Evolutionary conservation across 2,888 invertebrate genomes (phyloP).

Genomic region (Lasioglossum figueresi): DNA sequence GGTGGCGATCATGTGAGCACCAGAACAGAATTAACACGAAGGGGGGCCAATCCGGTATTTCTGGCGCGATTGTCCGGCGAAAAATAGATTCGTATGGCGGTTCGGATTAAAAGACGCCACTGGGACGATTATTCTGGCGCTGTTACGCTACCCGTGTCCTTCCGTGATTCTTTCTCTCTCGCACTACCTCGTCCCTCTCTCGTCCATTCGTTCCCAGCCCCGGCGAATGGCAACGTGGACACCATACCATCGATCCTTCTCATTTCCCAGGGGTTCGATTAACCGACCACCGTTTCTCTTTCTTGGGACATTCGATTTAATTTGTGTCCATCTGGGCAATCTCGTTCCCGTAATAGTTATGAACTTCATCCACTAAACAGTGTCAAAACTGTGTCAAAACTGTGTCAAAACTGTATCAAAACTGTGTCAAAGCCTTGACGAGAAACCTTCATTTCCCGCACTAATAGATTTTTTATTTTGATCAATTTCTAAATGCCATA

Average conservation of each 20-base stretch:
- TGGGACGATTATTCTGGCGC: conserved; percentile 75
- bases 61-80: conserved; percentile 83
- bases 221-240: not conserved
- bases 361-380: not conserved
- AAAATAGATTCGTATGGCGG: conserved; percentile 81
- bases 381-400: no score
- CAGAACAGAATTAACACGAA: conserved; percentile 79
- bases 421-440: not conserved
- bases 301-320: not conserved
- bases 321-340: not conserved
- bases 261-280: not conserved
- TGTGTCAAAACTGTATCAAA: not conserved
- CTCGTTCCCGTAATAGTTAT: not conserved
- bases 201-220: not conserved
- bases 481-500: no score
- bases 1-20: conserved; percentile 76
- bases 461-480: not conserved
- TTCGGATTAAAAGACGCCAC: conserved; percentile 81
- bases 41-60: conserved; percentile 80
- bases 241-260: not conserved
- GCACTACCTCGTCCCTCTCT: conserved; percentile 10
- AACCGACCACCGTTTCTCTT: not conserved
- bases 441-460: not conserved
- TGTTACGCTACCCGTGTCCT: conserved; percentile 73
- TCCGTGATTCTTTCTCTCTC: conserved; percentile 69